Evolutionary conservation across 2,888 invertebrate species (phyloP).

Genomic region (Lypha dubia): DNA sequence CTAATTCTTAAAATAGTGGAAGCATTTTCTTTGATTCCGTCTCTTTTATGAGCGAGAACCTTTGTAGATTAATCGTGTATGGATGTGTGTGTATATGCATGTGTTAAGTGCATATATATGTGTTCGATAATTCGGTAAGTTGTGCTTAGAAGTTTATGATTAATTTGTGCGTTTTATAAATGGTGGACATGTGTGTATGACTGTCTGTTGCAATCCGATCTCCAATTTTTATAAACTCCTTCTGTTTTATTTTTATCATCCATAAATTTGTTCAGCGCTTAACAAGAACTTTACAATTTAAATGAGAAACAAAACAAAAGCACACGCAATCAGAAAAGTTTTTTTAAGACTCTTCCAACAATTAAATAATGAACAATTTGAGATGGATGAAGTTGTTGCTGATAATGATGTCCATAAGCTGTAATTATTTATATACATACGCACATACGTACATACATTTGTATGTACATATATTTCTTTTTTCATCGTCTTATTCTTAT

Average conservation of each 20-base stretch:
- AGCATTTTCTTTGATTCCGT: too few relatives aligned
- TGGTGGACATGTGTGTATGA: background rate
- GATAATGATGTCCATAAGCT: slow-evolving; percentile 63
- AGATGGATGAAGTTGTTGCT: slow-evolving; percentile 42
- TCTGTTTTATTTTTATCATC: slow-evolving; percentile 34
- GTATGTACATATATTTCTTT: too few relatives aligned
- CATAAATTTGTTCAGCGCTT: slow-evolving; percentile 12
- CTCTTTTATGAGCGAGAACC: too few relatives aligned
- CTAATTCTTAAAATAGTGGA: too few relatives aligned
- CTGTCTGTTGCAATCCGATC: background rate
- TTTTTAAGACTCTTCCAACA: slow-evolving; percentile 51
- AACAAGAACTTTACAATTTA: slow-evolving; percentile 10
- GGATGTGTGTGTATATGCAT: too few relatives aligned
- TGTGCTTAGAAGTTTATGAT: background rate
- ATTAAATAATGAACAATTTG: slow-evolving; percentile 57
- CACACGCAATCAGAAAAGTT: slow-evolving; percentile 54
- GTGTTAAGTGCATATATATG: too few relatives aligned
- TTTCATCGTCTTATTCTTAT: slow-evolving; percentile 36
- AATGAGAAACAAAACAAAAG: slow-evolving; percentile 13
- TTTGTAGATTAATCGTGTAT: too few relatives aligned
- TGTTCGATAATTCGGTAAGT: background rate
- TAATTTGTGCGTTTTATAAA: background rate
- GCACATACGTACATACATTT: too few relatives aligned
- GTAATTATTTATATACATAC: slow-evolving; percentile 47
- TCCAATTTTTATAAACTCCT: slow-evolving; percentile 4